Evolutionary conservation across 2,113 vertebrate genomes (phyloP).

Genomic region (Bambusicola thoracicus): DNA sequence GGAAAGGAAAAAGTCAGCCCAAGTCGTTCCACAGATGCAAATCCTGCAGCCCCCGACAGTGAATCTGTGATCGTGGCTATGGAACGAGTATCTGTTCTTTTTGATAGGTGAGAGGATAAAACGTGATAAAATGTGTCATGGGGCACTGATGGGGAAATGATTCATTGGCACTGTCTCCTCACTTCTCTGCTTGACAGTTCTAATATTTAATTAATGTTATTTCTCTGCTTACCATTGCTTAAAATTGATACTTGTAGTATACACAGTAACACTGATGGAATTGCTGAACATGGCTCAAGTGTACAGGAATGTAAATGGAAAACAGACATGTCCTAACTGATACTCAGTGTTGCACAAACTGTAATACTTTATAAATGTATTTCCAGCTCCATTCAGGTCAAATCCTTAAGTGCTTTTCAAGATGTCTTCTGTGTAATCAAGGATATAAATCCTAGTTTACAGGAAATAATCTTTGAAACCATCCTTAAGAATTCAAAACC

Average conservation of each 20-base stretch:
- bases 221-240: not conserved
- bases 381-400: slow-evolving; percentile 55
- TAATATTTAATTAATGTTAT: not conserved
- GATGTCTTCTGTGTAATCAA: slow-evolving; percentile 42
- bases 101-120: slow-evolving; percentile 88
- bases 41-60: slow-evolving; percentile 88
- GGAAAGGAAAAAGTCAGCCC: slow-evolving; percentile 97
- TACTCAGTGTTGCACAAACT: slow-evolving; percentile 13
- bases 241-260: not conserved
- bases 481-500: not conserved
- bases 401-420: slow-evolving; percentile 40
- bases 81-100: slow-evolving; percentile 98
- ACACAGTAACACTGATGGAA: not conserved
- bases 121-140: accelerated
- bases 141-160: not conserved
- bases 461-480: slow-evolving; percentile 49
- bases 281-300: slow-evolving; percentile 40
- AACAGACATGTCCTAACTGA: slow-evolving; percentile 44
- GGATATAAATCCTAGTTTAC: slow-evolving; percentile 37
- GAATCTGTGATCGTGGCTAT: slow-evolving; percentile 98
- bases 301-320: slow-evolving; percentile 59
- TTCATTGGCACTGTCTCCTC: not conserved
- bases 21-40: slow-evolving; percentile 81
- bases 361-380: slow-evolving; percentile 16
- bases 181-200: not conserved